Evolutionary conservation across 2,113 vertebrate species (phyloP).

Genomic region (Daboia siamensis): DNA sequence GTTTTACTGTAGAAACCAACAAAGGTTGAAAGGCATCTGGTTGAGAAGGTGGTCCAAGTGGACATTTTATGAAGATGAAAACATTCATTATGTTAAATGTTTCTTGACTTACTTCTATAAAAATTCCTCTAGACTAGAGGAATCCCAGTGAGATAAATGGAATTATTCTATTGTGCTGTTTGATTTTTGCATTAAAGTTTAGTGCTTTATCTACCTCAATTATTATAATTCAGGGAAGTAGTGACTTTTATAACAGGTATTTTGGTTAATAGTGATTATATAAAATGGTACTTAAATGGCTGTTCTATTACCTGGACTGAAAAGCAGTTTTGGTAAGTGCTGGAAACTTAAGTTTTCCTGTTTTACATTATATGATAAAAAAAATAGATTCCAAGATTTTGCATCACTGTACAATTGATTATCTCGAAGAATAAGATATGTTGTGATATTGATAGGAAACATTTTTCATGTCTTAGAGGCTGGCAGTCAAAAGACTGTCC

Average conservation of each 20-base stretch:
- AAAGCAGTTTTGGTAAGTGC: not conserved
- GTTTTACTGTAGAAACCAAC: conserved; percentile 19
- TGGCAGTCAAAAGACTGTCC: not conserved
- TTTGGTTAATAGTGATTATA: not conserved
- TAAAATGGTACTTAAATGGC: not conserved
- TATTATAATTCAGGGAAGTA: not conserved
- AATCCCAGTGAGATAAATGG: not conserved
- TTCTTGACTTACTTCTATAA: not conserved
- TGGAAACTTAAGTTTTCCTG: not conserved
- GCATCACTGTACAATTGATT: not conserved
- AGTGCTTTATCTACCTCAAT: no score
- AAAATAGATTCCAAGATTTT: not conserved
- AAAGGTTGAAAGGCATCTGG: not conserved
- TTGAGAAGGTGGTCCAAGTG: conserved; percentile 23
- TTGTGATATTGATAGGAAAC: not conserved
- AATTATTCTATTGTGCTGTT: not conserved
- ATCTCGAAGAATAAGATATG: not conserved
- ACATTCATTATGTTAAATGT: not conserved
- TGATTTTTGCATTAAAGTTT: not conserved
- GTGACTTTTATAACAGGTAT: not conserved
- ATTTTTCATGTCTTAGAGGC: not conserved
- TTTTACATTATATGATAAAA: not conserved
- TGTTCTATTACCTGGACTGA: not conserved
- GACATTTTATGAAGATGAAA: not conserved
- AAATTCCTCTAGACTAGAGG: not conserved